Evolutionary conservation across 2,113 vertebrate species (phyloP).

Genomic region (Chaenocephalus aceratus): DNA sequence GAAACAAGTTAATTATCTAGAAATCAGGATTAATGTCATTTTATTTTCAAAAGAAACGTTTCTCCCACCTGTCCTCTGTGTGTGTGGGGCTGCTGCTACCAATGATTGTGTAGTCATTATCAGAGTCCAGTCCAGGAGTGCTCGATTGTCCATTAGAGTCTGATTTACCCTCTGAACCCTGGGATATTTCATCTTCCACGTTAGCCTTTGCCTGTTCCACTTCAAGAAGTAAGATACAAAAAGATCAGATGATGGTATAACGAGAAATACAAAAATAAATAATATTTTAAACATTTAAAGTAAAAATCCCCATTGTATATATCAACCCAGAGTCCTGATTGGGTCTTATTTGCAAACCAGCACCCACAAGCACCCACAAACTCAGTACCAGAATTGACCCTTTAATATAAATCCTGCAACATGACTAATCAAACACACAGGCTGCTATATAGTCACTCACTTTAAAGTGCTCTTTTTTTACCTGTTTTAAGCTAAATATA

Average conservation of each 20-base stretch:
- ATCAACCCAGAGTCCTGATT: slow-evolving; percentile 19
- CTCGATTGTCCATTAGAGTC: slow-evolving; percentile 67
- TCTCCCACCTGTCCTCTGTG: slow-evolving; percentile 83
- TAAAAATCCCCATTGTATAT: neutral
- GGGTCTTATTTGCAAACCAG: too few species aligned
- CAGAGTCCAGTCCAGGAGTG: slow-evolving; percentile 73
- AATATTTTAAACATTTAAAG: neutral
- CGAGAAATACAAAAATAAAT: neutral
- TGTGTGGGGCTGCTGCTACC: slow-evolving; percentile 86
- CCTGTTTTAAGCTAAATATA: too few species aligned
- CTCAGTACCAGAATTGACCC: too few species aligned
- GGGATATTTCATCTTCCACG: slow-evolving; percentile 73
- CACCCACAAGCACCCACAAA: too few species aligned
- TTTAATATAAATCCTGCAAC: too few species aligned
- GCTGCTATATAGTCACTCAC: too few species aligned
- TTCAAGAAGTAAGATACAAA: slow-evolving; percentile 29
- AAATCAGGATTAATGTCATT: neutral
- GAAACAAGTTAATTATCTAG: neutral
- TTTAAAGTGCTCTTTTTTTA: too few species aligned
- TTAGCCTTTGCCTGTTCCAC: slow-evolving; percentile 38
- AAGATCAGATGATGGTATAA: neutral
- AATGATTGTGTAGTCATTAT: slow-evolving; percentile 83
- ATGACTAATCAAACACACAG: too few species aligned
- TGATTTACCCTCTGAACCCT: slow-evolving; percentile 71
- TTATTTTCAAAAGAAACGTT: slow-evolving; percentile 6